phyloP scores from a whole-genome alignment of 2,888 invertebrate species.

The Leptopilina syphax region DNA sequence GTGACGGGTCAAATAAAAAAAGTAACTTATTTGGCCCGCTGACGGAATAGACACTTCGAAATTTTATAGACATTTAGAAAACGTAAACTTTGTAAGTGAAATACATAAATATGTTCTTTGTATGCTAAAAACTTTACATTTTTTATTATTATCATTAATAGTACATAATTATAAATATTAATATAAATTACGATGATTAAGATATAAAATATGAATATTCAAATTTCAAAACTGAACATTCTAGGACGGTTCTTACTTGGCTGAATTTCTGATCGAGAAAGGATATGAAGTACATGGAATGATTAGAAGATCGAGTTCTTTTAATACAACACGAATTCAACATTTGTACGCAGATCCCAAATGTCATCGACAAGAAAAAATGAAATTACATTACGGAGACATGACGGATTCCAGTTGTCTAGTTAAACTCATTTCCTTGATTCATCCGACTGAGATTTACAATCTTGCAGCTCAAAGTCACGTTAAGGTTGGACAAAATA shows the following conservation, averaged over 20 bases:
- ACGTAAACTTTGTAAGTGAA: no score
- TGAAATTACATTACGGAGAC: conserved; percentile 98
- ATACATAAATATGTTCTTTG: no score
- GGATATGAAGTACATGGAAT: conserved; percentile 98
- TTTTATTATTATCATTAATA: no score
- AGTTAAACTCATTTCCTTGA: conserved; percentile 88
- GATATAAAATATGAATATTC: not conserved
- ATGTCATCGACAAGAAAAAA: conserved; percentile 90
- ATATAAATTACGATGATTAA: no score
- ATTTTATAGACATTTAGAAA: no score
- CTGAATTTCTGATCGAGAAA: conserved; percentile 94
- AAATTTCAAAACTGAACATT: conserved; percentile 53
- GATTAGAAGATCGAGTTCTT: conserved; percentile 94
- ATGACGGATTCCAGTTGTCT: conserved; percentile 98
- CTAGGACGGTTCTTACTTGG: conserved; percentile 98
- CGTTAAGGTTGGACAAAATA: conserved; percentile 86
- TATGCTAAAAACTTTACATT: no score
- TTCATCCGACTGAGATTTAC: conserved; percentile 95
- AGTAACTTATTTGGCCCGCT: no score
- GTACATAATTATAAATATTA: no score
- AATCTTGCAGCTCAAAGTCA: conserved; percentile 99
- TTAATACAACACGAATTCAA: conserved; percentile 97
- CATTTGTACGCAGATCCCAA: conserved; percentile 96
- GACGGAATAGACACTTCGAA: no score
- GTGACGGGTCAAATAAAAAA: no score